These are phyloP conservation scores for Ceratina japonica DNA, from an alignment of 1,140 invertebrate genomes.

Conservation along the genomic window DNA sequence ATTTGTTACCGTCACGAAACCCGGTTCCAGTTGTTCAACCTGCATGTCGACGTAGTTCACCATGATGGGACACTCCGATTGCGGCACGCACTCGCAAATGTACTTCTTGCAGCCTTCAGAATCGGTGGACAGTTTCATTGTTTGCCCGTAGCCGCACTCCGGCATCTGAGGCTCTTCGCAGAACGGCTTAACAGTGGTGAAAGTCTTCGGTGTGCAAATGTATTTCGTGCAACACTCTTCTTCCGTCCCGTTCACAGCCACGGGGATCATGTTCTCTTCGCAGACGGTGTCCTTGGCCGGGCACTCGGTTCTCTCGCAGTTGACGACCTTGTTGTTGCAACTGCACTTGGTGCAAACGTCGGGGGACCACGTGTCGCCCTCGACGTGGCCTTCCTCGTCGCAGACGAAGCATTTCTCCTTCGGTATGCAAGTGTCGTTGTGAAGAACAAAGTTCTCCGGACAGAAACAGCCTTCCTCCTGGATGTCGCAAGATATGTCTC, in stretches of 20 bases:
- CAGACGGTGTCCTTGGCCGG: slow-evolving; percentile 82
- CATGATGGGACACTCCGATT: slow-evolving; percentile 82
- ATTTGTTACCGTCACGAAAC: slow-evolving; percentile 81
- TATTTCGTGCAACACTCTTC: slow-evolving; percentile 85
- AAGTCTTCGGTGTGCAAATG: slow-evolving; percentile 79
- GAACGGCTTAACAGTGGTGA: slow-evolving; percentile 75
- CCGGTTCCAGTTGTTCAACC: slow-evolving; percentile 79
- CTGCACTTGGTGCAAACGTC: slow-evolving; percentile 88
- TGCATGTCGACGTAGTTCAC: slow-evolving; percentile 75
- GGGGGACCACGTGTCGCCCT: slow-evolving; percentile 83
- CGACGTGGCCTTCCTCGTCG: slow-evolving; percentile 83
- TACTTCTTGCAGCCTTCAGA: slow-evolving; percentile 83
- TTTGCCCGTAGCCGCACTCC: slow-evolving; percentile 85
- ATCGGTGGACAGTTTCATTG: slow-evolving; percentile 82
- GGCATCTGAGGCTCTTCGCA: slow-evolving; percentile 83
- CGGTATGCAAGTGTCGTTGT: slow-evolving; percentile 74
- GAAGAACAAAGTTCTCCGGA: slow-evolving; percentile 83
- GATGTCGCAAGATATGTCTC: slow-evolving; percentile 77
- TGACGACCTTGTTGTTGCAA: slow-evolving; percentile 81
- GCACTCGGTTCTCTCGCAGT: slow-evolving; percentile 83
- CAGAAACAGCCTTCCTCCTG: slow-evolving; percentile 91
- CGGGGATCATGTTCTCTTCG: slow-evolving; percentile 78
- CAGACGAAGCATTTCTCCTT: slow-evolving; percentile 82
- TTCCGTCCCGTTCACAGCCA: slow-evolving; percentile 79
- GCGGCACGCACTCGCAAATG: slow-evolving; percentile 86